A percentile compares a stretch with the other conserved stretches of the same genome.
phyloP scores from a whole-genome alignment of 2,113 vertebrate species.

The Vanacampus margaritifer region DNA sequence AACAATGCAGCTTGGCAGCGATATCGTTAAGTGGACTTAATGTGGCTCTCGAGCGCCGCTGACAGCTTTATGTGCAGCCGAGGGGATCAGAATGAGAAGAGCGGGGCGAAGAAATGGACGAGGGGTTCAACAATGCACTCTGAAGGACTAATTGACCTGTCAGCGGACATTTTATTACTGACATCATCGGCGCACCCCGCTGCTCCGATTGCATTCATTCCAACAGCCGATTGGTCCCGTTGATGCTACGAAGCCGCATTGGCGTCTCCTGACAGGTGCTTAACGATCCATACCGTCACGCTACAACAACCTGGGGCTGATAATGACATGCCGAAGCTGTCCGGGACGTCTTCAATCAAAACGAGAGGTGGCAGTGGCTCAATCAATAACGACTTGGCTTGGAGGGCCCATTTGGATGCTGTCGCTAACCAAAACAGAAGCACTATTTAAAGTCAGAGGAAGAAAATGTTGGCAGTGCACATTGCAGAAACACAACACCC shows the following conservation, averaged over 20 bases:
- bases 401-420: not conserved
- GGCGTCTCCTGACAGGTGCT: slow-evolving; percentile 10
- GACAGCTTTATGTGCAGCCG: slow-evolving; percentile 54
- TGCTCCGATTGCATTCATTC: slow-evolving; percentile 29
- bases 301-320: not conserved
- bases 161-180: slow-evolving; percentile 59
- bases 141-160: slow-evolving; percentile 34
- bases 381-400: not conserved
- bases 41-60: slow-evolving; percentile 41
- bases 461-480: not conserved
- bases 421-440: not conserved
- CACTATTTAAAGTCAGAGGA: not conserved
- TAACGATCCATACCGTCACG: slow-evolving; percentile 1
- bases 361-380: not conserved
- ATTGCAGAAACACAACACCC: not conserved
- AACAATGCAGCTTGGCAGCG: slow-evolving; percentile 36
- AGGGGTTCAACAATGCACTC: slow-evolving; percentile 41
- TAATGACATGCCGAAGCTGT: slow-evolving; percentile 7
- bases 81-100: slow-evolving; percentile 43
- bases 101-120: slow-evolving; percentile 40
- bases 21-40: slow-evolving; percentile 31
- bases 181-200: slow-evolving; percentile 9
- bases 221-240: slow-evolving; percentile 12
- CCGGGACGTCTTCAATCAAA: slow-evolving; percentile 1
- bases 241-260: slow-evolving; percentile 17